Percentiles rank a stretch among this genome's conserved stretches.
Conservation (phyloP, 2,888 invertebrate species). For the Ametastegia equiseti region DNA sequence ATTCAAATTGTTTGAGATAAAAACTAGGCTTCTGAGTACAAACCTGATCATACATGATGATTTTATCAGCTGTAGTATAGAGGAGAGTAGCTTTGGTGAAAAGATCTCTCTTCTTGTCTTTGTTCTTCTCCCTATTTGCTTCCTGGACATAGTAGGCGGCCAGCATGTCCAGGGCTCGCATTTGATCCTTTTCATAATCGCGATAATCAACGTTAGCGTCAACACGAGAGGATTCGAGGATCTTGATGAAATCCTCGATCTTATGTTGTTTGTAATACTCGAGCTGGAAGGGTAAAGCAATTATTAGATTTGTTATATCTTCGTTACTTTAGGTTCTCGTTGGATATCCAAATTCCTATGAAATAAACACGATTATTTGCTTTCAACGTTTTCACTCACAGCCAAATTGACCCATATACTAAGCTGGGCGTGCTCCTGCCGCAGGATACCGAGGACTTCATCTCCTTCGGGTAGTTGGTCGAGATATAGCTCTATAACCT, state of each 20-base stretch:
- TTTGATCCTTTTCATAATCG: constrained; percentile 97
- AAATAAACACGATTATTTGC: too few relatives aligned
- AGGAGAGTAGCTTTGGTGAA: constrained; percentile 97
- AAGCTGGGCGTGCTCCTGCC: constrained; percentile 95
- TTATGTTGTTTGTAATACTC: constrained; percentile 98
- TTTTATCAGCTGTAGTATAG: constrained; percentile 98
- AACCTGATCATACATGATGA: constrained; percentile 99
- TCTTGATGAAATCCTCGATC: constrained; percentile 95
- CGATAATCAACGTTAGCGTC: constrained; percentile 92
- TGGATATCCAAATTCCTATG: too few relatives aligned
- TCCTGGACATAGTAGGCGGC: constrained; percentile 99
- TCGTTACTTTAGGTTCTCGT: too few relatives aligned
- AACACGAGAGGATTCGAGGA: constrained; percentile 91
- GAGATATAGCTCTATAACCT: constrained; percentile 97
- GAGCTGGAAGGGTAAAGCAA: constrained; percentile 79
- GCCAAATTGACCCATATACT: constrained; percentile 98
- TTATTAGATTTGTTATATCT: not conserved
- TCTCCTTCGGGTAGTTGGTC: constrained; percentile 97
- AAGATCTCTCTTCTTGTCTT: constrained; percentile 95
- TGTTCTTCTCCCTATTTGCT: constrained; percentile 95
- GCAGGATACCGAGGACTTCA: constrained; percentile 95
- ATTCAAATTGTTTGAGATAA: too few relatives aligned
- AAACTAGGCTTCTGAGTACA: constrained; percentile 60
- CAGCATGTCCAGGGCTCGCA: constrained; percentile 97
- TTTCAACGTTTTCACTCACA: too few relatives aligned